Percentiles rank a stretch among this genome's conserved stretches.
Conservation (phyloP, 2,888 invertebrate species). For the Zygothrica quintamaculata region DNA sequence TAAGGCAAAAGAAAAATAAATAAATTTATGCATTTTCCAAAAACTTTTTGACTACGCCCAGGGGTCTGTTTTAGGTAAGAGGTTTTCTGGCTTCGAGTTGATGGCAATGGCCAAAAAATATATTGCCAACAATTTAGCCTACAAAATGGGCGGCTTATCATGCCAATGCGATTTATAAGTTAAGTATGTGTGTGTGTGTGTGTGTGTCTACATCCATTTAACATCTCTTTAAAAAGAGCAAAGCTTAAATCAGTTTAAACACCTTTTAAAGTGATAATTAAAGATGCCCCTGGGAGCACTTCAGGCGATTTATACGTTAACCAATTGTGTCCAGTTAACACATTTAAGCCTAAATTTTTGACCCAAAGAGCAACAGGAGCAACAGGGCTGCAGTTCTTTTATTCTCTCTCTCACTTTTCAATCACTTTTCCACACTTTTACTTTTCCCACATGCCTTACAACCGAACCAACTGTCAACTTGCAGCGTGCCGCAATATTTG, state of each 20-base stretch:
- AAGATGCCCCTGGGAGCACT: background rate
- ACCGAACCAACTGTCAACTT: slow-evolving; percentile 39
- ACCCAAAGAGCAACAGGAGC: slow-evolving; percentile 17
- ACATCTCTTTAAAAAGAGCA: too few species aligned
- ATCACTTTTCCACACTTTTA: slow-evolving; percentile 28
- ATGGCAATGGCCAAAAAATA: slow-evolving; percentile 28
- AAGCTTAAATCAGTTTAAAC: too few species aligned
- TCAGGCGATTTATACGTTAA: slow-evolving; percentile 20
- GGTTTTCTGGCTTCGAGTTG: slow-evolving; percentile 26
- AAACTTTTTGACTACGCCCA: slow-evolving; percentile 76
- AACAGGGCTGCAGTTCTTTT: slow-evolving; percentile 2
- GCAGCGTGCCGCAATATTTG: slow-evolving; percentile 40
- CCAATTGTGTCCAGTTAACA: slow-evolving; percentile 35
- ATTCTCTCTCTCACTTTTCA: slow-evolving; percentile 4
- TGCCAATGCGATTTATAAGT: slow-evolving; percentile 17
- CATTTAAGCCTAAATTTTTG: slow-evolving; percentile 13
- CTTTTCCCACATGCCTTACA: slow-evolving; percentile 11
- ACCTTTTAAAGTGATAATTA: slow-evolving; percentile 4
- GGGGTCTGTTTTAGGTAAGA: slow-evolving; percentile 61
- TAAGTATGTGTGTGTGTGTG: background rate
- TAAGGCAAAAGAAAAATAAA: slow-evolving; percentile 2
- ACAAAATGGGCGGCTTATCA: slow-evolving; percentile 30
- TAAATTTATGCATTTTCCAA: slow-evolving; percentile 69
- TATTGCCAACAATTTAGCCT: slow-evolving; percentile 57
- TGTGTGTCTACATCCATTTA: background rate